Evolutionary conservation across 2,113 vertebrate species (phyloP).

Genomic region (Pelmatolapia mariae): DNA sequence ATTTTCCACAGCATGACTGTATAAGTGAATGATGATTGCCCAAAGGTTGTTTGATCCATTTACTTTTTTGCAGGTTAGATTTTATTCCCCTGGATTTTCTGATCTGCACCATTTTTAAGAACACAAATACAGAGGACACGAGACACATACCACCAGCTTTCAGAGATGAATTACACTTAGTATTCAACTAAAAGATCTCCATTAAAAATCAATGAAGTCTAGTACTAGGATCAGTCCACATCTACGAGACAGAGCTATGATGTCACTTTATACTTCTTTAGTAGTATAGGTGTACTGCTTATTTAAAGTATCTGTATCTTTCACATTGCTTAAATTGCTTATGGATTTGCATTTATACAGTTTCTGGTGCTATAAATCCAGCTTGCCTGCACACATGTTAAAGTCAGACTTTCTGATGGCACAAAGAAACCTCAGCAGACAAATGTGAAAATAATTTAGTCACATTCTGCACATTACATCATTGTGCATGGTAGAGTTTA

Average conservation of each 20-base stretch:
- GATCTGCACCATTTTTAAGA: neutral
- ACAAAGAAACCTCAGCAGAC: neutral
- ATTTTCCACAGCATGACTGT: neutral
- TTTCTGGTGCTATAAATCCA: neutral
- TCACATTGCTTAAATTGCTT: neutral
- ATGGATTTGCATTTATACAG: neutral
- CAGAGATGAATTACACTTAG: neutral
- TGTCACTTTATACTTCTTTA: neutral
- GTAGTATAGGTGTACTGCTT: neutral
- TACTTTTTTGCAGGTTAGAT: neutral
- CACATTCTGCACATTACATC: neutral
- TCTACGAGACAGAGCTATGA: neutral
- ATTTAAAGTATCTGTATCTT: neutral
- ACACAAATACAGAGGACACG: neutral
- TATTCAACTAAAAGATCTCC: neutral
- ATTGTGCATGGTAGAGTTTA: neutral
- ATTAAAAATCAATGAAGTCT: neutral
- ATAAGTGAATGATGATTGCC: neutral
- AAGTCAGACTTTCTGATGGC: neutral
- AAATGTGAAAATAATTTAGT: neutral
- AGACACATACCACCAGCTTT: fast-evolving
- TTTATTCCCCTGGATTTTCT: neutral
- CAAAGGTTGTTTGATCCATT: neutral
- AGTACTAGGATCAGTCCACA: neutral
- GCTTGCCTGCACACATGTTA: neutral